Conservation (phyloP, 1,140 invertebrate species). For the Platorchestia sp. region DNA sequence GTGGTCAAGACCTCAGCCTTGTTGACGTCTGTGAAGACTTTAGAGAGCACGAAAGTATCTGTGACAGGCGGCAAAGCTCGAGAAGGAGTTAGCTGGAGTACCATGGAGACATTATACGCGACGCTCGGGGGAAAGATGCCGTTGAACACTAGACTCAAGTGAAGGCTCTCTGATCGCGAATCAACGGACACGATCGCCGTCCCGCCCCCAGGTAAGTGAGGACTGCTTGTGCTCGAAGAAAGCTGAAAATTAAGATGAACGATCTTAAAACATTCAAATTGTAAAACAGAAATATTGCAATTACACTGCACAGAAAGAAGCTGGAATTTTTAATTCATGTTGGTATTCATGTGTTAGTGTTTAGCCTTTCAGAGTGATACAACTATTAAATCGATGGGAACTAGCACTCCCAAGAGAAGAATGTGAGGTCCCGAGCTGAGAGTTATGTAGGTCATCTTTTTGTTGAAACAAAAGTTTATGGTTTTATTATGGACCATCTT, state of each 20-base stretch:
- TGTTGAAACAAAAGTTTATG: too few species aligned
- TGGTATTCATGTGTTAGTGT: too few species aligned
- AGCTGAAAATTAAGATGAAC: background rate
- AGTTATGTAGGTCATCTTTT: too few species aligned
- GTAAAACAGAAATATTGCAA: background rate
- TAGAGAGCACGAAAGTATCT: conserved; percentile 60
- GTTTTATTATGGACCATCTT: too few species aligned
- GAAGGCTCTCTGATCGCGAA: conserved; percentile 82
- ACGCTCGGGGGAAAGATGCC: conserved; percentile 81
- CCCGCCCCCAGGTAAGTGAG: conserved; percentile 74
- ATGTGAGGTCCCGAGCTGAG: too few species aligned
- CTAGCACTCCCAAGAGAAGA: too few species aligned
- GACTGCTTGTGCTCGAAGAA: background rate
- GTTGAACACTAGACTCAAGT: conserved; percentile 85
- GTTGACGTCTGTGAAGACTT: conserved; percentile 65
- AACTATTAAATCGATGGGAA: too few species aligned
- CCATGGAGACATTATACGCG: conserved; percentile 77
- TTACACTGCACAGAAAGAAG: background rate
- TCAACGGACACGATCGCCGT: conserved; percentile 87
- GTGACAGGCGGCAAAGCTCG: conserved; percentile 61
- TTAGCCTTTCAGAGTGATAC: too few species aligned
- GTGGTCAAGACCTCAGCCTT: conserved; percentile 80
- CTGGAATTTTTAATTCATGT: too few species aligned
- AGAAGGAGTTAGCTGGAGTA: conserved; percentile 77
- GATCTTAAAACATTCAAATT: background rate